A percentile compares a stretch with the other conserved stretches of the same genome.
phyloP scores from a whole-genome alignment of 2,113 vertebrate species.

The Heterotilapia buettikoferi region DNA sequence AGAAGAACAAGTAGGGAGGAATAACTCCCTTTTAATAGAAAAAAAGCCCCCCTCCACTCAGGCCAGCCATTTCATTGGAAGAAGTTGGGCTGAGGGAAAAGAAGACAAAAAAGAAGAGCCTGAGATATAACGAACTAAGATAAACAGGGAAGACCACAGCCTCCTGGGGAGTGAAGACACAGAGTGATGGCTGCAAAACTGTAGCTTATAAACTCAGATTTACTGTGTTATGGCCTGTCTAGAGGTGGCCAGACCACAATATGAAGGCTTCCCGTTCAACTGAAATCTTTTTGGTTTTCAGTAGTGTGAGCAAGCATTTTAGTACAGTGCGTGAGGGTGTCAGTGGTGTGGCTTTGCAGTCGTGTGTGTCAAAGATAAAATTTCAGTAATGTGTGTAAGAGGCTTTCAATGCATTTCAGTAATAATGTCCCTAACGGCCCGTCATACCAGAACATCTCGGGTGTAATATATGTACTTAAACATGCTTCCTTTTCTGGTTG shows the following conservation, averaged over 20 bases:
- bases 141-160: neutral
- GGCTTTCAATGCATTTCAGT: neutral
- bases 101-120: neutral
- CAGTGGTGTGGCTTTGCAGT: neutral
- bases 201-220: neutral
- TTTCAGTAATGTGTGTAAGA: neutral
- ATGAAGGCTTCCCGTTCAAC: neutral
- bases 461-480: neutral
- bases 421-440: neutral
- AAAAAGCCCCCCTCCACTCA: neutral
- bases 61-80: neutral
- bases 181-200: neutral
- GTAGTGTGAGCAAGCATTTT: neutral
- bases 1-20: neutral
- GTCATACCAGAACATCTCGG: neutral
- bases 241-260: neutral
- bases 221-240: neutral
- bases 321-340: neutral
- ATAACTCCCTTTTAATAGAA: neutral
- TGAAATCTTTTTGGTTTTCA: rapidly evolving
- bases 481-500: neutral
- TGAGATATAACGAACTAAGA: neutral
- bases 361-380: neutral
- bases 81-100: neutral
- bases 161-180: neutral